Evolutionary conservation across 2,888 invertebrate species (phyloP).

Genomic region (Nemotelus pantherinus): DNA sequence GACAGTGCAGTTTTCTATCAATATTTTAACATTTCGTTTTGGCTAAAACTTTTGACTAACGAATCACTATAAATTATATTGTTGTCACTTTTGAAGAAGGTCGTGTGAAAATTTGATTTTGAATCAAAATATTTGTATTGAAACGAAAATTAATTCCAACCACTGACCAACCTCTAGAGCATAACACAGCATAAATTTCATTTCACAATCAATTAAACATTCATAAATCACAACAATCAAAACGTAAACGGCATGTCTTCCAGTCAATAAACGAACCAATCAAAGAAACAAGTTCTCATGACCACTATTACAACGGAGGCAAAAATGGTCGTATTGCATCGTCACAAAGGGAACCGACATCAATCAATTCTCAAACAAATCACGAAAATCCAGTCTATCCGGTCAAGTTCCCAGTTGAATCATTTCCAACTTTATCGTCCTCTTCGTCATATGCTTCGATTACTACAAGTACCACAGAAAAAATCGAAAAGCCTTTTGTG

Average conservation of each 20-base stretch:
- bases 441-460: neutral
- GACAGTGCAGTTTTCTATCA: too few species aligned
- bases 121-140: too few species aligned
- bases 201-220: too few species aligned
- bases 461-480: slow-evolving; percentile 61
- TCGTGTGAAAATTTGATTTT: too few species aligned
- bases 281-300: slow-evolving; percentile 52
- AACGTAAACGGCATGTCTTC: slow-evolving; percentile 5
- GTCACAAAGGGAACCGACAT: slow-evolving; percentile 3
- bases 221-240: too few species aligned
- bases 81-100: too few species aligned
- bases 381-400: slow-evolving; percentile 42
- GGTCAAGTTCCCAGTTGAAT: slow-evolving; percentile 49
- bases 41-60: too few species aligned
- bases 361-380: neutral
- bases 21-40: too few species aligned
- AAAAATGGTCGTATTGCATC: slow-evolving; percentile 53
- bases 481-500: slow-evolving; percentile 58
- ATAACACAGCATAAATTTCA: too few species aligned
- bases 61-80: too few species aligned
- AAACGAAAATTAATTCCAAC: too few species aligned
- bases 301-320: neutral
- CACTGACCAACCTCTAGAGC: too few species aligned
- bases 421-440: neutral
- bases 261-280: slow-evolving; percentile 61